Evolutionary conservation across 37 sponge, comb jelly and placozoan species (phyloP).

Genomic region (Theonella swinhoei): DNA sequence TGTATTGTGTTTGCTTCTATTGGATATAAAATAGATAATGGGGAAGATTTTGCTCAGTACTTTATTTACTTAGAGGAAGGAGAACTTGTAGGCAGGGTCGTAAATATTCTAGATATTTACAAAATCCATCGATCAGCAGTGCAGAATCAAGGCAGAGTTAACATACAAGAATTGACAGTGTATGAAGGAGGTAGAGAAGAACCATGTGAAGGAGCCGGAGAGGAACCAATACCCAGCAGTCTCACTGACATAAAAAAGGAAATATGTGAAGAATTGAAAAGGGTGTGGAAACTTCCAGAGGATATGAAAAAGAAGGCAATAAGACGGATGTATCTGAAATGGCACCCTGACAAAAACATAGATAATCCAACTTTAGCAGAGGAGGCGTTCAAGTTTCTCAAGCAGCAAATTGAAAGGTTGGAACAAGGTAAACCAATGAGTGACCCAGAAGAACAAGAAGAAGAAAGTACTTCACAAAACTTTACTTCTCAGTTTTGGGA

Average conservation of each 20-base stretch:
- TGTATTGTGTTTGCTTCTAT: conserved; percentile 41
- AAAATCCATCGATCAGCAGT: conserved; percentile 59
- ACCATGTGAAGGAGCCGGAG: no score
- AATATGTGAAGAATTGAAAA: conserved; percentile 29
- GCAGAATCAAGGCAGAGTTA: no score
- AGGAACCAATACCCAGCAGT: no score
- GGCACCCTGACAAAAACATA: no score
- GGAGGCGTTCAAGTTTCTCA: conserved; percentile 47
- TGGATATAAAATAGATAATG: conserved; percentile 9
- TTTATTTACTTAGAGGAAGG: neutral
- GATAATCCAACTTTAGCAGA: conserved; percentile 21
- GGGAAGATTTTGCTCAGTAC: conserved; percentile 6
- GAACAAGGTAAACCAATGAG: no score
- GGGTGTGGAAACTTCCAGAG: conserved; percentile 34
- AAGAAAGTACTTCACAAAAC: no score
- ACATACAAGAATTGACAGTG: no score
- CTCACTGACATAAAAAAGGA: no score
- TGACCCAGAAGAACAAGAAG: no score
- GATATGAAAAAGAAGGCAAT: conserved; percentile 26
- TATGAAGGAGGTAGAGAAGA: no score
- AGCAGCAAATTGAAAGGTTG: conserved; percentile 28
- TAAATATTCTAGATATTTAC: conserved; percentile 42
- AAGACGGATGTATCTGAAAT: conserved; percentile 45
- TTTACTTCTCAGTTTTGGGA: no score
- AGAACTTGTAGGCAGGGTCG: neutral